A percentile compares a stretch with the other conserved stretches of the same genome.
Evolutionary conservation across 2,113 vertebrate genomes (phyloP).

Genomic region (Dromas ardeola): DNA sequence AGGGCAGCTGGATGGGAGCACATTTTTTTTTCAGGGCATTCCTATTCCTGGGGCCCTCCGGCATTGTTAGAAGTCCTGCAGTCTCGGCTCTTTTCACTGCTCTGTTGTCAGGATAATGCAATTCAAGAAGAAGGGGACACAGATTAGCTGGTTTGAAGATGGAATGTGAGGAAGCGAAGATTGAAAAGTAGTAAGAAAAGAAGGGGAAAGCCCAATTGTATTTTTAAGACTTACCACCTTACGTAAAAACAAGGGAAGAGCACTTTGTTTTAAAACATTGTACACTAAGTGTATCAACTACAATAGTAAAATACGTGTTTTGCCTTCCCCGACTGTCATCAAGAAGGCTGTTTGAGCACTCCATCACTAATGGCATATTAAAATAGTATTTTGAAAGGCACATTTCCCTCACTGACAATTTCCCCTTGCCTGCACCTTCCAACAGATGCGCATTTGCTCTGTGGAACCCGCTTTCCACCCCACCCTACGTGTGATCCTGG

Average conservation of each 20-base stretch:
- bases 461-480: neutral
- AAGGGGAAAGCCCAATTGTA: neutral
- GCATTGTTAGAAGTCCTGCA: slow-evolving; percentile 47
- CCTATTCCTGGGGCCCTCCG: slow-evolving; percentile 44
- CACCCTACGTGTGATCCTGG: neutral
- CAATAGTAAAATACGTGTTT: neutral
- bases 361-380: neutral
- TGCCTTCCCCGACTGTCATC: neutral
- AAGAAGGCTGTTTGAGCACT: neutral
- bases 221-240: neutral
- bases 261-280: slow-evolving; percentile 8
- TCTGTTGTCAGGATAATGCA: slow-evolving; percentile 28
- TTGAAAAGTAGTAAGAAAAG: neutral
- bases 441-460: neutral
- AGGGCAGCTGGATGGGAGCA: slow-evolving; percentile 58
- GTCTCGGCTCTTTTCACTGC: slow-evolving; percentile 36
- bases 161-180: neutral
- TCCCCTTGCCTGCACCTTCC: neutral
- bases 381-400: neutral
- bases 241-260: neutral
- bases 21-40: slow-evolving; percentile 62
- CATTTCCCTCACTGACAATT: neutral
- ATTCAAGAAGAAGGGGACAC: slow-evolving; percentile 28
- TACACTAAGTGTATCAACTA: neutral
- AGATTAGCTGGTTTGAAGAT: slow-evolving; percentile 24